Evolutionary conservation across 2,797 vertebrate genomes (phyloP).

Genomic region (Botia kubotai): DNA sequence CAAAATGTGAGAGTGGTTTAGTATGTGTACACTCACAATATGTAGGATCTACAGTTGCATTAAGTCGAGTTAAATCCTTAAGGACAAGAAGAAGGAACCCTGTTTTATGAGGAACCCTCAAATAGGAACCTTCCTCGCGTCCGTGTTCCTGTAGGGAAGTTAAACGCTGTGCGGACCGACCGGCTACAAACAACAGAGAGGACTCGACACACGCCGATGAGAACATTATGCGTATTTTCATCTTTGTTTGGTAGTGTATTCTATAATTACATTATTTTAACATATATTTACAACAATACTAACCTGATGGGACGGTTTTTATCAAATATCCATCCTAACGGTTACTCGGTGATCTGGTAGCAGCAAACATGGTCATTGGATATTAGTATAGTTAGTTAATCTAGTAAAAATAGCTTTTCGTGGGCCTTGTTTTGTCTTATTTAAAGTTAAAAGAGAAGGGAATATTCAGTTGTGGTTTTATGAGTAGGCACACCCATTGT

Average conservation of each 20-base stretch:
- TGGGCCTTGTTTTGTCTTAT: not conserved
- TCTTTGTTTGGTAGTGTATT: constrained; percentile 39
- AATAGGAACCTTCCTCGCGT: constrained; percentile 57
- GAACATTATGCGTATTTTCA: constrained; percentile 54
- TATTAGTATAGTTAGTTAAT: not conserved
- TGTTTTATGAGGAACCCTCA: constrained; percentile 1
- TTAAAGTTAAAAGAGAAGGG: not conserved
- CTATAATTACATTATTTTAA: not conserved
- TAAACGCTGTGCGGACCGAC: constrained; percentile 32
- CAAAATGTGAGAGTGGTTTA: not conserved
- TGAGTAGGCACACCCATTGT: not conserved
- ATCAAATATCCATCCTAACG: too few species aligned
- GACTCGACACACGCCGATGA: not conserved
- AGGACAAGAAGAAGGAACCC: too few species aligned
- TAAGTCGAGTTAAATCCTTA: too few species aligned
- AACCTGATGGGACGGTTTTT: too few species aligned
- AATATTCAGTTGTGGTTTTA: not conserved
- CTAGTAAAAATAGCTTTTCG: not conserved
- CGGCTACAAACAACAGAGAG: constrained; percentile 33
- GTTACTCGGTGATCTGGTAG: not conserved
- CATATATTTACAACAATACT: not conserved
- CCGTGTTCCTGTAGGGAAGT: constrained; percentile 66
- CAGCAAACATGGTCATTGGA: not conserved
- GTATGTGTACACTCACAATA: too few species aligned
- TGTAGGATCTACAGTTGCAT: too few species aligned